Evolutionary conservation across 2,113 vertebrate species (phyloP).

Genomic region (Egretta garzetta): DNA sequence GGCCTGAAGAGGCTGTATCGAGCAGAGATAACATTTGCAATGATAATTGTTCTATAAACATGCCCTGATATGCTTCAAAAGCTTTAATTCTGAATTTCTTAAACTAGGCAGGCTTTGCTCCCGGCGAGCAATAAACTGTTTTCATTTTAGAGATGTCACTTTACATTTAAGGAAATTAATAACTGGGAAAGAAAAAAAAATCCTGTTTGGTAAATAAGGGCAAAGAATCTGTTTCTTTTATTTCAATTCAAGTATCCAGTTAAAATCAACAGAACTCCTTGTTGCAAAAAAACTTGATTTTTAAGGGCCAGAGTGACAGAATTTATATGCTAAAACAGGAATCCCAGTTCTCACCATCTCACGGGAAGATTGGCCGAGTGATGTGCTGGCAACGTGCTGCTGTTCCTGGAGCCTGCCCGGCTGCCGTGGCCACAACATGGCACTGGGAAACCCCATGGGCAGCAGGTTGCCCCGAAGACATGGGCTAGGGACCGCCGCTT

Average conservation of each 20-base stretch:
- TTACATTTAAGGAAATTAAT: conserved; percentile 65
- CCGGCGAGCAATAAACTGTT: conserved; percentile 67
- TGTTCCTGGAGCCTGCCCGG: not conserved
- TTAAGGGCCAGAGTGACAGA: not conserved
- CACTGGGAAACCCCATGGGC: fast-evolving
- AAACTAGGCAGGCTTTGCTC: conserved; percentile 58
- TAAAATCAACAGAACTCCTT: not conserved
- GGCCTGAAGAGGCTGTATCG: conserved; percentile 20
- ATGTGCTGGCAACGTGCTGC: not conserved
- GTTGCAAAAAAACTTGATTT: not conserved
- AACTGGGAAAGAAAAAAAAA: not conserved
- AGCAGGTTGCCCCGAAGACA: not conserved
- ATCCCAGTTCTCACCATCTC: not conserved
- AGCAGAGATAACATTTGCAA: not conserved
- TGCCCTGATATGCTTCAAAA: conserved; percentile 53
- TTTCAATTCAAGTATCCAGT: not conserved
- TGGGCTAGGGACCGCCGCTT: not conserved
- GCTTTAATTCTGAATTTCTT: conserved; percentile 57
- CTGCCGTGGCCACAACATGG: fast-evolving
- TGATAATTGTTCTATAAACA: conserved; percentile 56
- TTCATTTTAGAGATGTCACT: conserved; percentile 59
- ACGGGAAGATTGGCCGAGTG: not conserved
- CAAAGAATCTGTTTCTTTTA: not conserved
- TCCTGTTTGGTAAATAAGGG: not conserved
- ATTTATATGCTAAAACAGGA: not conserved